Evolutionary conservation across 2,888 invertebrate genomes (phyloP).

Genomic region (Drosophila recens): DNA sequence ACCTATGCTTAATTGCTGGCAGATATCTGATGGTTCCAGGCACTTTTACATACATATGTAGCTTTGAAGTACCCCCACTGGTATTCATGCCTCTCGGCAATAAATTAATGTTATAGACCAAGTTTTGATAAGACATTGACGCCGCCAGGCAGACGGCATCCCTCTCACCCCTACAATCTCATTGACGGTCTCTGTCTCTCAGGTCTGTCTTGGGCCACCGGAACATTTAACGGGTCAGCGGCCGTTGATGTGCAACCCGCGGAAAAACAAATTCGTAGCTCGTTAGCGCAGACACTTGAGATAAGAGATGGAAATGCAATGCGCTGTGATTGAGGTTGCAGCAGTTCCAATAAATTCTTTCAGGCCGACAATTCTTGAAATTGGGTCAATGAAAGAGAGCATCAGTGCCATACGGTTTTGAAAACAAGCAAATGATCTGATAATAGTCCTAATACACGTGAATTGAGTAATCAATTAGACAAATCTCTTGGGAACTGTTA

Average conservation of each 20-base stretch:
- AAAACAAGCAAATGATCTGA: constrained; percentile 37
- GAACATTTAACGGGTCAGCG: constrained; percentile 79
- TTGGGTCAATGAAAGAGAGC: constrained; percentile 49
- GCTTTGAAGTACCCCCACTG: constrained; percentile 62
- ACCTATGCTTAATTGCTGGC: constrained; percentile 68
- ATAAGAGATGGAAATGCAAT: constrained; percentile 63
- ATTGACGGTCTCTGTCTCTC: neutral
- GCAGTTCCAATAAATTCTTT: constrained; percentile 65
- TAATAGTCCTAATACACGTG: constrained; percentile 31
- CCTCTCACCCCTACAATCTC: neutral
- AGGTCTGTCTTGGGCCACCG: constrained; percentile 56
- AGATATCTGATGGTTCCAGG: constrained; percentile 62
- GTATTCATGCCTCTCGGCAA: constrained; percentile 46
- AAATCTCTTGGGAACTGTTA: neutral
- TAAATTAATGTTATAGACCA: constrained; percentile 80
- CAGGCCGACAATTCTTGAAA: constrained; percentile 24
- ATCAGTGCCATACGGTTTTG: constrained; percentile 32
- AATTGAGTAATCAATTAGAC: constrained; percentile 40
- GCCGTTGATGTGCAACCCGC: constrained; percentile 58
- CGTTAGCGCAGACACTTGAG: constrained; percentile 75
- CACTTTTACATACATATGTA: constrained; percentile 17
- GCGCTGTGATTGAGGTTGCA: constrained; percentile 31
- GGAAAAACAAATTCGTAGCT: constrained; percentile 75
- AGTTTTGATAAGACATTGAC: constrained; percentile 78
- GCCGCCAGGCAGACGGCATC: constrained; percentile 58